Conservation (phyloP, 2,888 invertebrate genomes). For the Boloria euphrosyne region DNA sequence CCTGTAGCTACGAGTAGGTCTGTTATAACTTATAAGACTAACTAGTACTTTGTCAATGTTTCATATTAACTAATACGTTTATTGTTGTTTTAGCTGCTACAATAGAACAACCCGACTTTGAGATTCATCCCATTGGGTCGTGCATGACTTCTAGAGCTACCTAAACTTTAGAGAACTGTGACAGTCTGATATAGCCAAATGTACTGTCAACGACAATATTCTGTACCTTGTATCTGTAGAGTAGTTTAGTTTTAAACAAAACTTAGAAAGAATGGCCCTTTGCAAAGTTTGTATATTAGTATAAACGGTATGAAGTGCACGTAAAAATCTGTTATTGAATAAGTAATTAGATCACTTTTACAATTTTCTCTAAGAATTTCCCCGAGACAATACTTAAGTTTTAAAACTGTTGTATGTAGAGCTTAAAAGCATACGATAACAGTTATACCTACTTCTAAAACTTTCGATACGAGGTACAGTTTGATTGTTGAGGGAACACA, state of each 20-base stretch:
- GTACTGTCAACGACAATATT: slow-evolving; percentile 40
- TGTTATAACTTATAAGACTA: slow-evolving; percentile 25
- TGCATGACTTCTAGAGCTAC: slow-evolving; percentile 59
- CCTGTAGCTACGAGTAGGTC: slow-evolving; percentile 6
- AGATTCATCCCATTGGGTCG: slow-evolving; percentile 70
- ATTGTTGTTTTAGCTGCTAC: slow-evolving; percentile 87
- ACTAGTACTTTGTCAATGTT: slow-evolving; percentile 25
- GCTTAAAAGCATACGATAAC: background rate
- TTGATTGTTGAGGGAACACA: slow-evolving; percentile 33
- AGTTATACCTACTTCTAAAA: background rate
- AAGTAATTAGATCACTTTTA: background rate
- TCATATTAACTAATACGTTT: slow-evolving; percentile 52
- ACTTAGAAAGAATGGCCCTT: background rate
- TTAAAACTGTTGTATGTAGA: background rate
- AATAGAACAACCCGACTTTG: slow-evolving; percentile 91
- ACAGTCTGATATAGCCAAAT: slow-evolving; percentile 55
- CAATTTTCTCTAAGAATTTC: background rate
- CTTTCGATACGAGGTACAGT: slow-evolving; percentile 48
- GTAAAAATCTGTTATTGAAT: background rate
- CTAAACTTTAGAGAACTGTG: slow-evolving; percentile 51
- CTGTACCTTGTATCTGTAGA: slow-evolving; percentile 41
- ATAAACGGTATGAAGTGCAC: background rate
- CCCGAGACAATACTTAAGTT: background rate
- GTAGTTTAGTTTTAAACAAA: background rate
- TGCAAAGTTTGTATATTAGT: slow-evolving; percentile 9